Base-by-base conservation (phyloP, 2,888 invertebrate species). In the Matsumyia berberina region DNA sequence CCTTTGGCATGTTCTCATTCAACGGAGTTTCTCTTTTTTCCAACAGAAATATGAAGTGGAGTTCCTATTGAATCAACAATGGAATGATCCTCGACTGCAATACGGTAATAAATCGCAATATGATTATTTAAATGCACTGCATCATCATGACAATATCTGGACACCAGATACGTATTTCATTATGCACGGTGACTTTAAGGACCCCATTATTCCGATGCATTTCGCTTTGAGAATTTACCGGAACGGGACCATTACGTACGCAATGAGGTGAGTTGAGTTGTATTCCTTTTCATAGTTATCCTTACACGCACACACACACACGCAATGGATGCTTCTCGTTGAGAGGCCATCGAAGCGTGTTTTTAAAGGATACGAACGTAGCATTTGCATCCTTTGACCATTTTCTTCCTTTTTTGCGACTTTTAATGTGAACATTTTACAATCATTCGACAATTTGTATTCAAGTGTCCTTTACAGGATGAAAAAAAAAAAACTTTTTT, bases 111-210 rank as follows among this genome's bases (percentile, higher is more conserved):
- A 96, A 92, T 96, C 96, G 88, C 94, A 95, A 90, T 96, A 96
- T 93, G 96, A 96, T 90, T 97, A 95, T 92, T 93, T 98, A 89
- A 98, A 98, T 93, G 98, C 97, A 87, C 96, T 98, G 90, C 97
- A 97, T 92, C 97, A 98, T 92, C 96, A 97, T 93, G 95, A 96
- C 91, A 95, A 96, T 90, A 96, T 97, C 91, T 97, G 97, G 97
- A 94, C 97, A 89, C 97, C 98, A 86, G 98, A 98, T 93, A 97
- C 97, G 77, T 97, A 97, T 92, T 98, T 98, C 93, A 97, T 97
- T 92, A 97, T 97, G 96, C 97, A 98, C 92, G 98, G 98, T 87
- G 97, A 98, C 93, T 98, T 97, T 93, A 97, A 97, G 94, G 96
- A 97, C 92, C 97, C 97, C 87, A 95, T 97, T 91, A 96, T 97